These are phyloP conservation scores for Benthosema pterotum DNA, from an alignment of 2,797 vertebrate genomes.

Conservation along the genomic window DNA sequence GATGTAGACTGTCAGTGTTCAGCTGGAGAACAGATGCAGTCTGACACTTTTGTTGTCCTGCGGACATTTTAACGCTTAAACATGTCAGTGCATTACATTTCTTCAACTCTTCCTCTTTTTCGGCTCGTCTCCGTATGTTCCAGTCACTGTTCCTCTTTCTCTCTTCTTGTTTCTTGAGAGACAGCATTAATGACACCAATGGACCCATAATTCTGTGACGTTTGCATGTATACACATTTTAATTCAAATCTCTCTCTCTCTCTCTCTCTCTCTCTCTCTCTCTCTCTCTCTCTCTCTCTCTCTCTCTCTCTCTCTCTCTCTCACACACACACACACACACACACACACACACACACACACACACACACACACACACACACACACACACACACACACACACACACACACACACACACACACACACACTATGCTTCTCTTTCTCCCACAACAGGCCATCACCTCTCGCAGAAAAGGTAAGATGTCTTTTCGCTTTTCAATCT, in stretches of 20 bases:
- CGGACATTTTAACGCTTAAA: constrained; percentile 14
- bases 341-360: too few relatives aligned
- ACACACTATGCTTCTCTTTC: not conserved
- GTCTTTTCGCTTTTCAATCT: not conserved
- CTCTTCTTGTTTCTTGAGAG: not conserved
- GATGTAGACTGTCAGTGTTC: constrained; percentile 36
- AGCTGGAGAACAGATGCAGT: constrained; percentile 12
- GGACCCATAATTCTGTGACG: too few relatives aligned
- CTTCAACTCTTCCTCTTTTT: not conserved
- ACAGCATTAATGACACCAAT: too few relatives aligned
- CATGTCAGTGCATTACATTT: constrained; percentile 10
- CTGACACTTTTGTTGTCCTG: constrained; percentile 9
- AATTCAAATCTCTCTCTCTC: too few relatives aligned
- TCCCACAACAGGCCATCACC: constrained; percentile 77
- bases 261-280: too few relatives aligned
- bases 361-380: too few relatives aligned
- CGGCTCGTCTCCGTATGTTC: not conserved
- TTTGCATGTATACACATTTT: too few relatives aligned
- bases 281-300: too few relatives aligned
- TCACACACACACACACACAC: too few relatives aligned
- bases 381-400: too few relatives aligned
- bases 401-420: too few relatives aligned
- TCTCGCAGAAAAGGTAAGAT: constrained; percentile 83
- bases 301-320: too few relatives aligned
- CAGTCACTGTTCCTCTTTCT: constrained; percentile 15